phyloP scores from a whole-genome alignment of 2,113 vertebrate genomes.

The Aegotheles bennettii region DNA sequence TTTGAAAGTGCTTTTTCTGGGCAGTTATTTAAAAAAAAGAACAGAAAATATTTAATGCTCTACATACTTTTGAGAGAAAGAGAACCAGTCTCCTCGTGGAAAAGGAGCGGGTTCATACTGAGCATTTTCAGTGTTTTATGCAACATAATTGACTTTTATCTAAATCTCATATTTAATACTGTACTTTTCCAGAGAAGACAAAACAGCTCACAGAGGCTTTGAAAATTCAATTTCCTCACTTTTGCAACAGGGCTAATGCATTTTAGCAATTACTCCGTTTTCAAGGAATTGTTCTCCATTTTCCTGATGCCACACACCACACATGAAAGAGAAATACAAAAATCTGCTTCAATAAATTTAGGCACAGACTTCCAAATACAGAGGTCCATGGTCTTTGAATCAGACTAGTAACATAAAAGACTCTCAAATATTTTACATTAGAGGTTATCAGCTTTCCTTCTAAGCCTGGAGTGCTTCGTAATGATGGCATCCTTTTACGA shows the following conservation, averaged over 20 bases:
- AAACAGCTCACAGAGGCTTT: constrained; percentile 10
- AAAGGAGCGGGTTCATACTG: background rate
- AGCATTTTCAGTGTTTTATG: background rate
- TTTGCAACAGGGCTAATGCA: background rate
- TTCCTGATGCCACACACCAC: background rate
- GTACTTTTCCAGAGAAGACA: constrained; percentile 17
- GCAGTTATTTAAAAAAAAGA: background rate
- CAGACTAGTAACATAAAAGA: background rate
- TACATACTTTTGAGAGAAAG: background rate
- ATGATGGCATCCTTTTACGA: background rate
- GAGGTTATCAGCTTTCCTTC: background rate
- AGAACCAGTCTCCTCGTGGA: background rate
- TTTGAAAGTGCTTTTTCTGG: background rate
- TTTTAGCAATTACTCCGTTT: constrained; percentile 15
- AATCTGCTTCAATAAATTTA: background rate
- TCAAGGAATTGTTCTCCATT: background rate
- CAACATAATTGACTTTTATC: background rate
- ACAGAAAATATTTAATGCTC: background rate
- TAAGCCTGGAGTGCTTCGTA: background rate
- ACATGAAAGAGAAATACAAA: background rate
- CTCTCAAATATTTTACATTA: background rate
- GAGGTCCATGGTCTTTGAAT: background rate
- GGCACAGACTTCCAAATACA: background rate
- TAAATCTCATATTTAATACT: background rate
- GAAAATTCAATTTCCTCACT: constrained; percentile 43